Percentiles rank a stretch among this genome's conserved stretches.
phyloP scores from a whole-genome alignment of 2,113 vertebrate species.

The Prunella himalayana region DNA sequence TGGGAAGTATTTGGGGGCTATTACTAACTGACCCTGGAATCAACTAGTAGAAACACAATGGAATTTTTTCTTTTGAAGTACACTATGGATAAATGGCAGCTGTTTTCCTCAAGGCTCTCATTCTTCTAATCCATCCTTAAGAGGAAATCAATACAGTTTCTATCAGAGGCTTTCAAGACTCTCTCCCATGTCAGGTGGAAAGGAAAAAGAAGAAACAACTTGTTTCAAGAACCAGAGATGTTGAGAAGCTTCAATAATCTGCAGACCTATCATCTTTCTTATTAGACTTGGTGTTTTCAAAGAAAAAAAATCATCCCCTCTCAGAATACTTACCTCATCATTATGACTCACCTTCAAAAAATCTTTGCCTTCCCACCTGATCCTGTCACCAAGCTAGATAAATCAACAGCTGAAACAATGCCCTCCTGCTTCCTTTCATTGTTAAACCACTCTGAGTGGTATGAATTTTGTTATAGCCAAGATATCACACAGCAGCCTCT shows the following conservation, averaged over 20 bases:
- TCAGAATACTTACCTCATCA: not conserved
- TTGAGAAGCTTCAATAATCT: not conserved
- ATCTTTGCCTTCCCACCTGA: constrained; percentile 1
- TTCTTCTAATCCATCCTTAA: constrained; percentile 39
- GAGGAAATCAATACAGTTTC: constrained; percentile 51
- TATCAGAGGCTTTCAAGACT: constrained; percentile 22
- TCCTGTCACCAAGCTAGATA: not conserved
- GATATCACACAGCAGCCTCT: not conserved
- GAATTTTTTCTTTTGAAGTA: not conserved
- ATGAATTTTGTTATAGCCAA: not conserved
- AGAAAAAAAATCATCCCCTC: not conserved
- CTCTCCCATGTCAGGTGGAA: constrained; percentile 17
- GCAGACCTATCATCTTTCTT: not conserved
- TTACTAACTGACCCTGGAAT: not conserved
- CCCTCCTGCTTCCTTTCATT: not conserved
- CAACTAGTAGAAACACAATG: not conserved
- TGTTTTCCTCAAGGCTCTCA: constrained; percentile 7
- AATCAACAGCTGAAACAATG: constrained; percentile 1
- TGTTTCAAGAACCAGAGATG: not conserved
- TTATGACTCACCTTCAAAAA: constrained; percentile 14
- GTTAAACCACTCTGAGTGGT: not conserved
- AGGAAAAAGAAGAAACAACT: constrained; percentile 33
- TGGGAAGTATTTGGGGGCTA: not conserved
- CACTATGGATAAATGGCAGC: not conserved
- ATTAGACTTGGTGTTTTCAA: not conserved